These are phyloP conservation scores for Lampris megalopsis DNA, from an alignment of 2,113 vertebrate genomes.

Conservation along the genomic window DNA sequence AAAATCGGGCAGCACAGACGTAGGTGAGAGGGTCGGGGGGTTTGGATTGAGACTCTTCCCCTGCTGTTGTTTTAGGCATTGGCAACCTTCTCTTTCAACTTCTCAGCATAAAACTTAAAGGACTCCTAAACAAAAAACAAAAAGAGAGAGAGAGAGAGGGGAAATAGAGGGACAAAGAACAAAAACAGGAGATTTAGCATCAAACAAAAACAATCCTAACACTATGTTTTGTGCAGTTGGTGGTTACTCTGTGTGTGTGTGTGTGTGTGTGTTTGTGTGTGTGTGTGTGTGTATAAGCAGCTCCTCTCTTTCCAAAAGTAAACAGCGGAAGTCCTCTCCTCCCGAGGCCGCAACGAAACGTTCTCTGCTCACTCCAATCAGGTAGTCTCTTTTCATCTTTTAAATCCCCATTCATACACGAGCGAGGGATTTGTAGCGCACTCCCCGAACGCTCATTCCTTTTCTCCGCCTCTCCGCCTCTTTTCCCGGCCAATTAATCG, in stretches of 20 bases:
- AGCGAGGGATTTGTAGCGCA: constrained; percentile 72
- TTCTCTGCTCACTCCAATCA: constrained; percentile 54
- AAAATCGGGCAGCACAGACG: constrained; percentile 17
- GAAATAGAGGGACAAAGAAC: constrained; percentile 8
- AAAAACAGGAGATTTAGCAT: not conserved
- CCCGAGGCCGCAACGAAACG: constrained; percentile 56
- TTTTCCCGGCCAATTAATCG: constrained; percentile 73
- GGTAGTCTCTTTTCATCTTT: constrained; percentile 76
- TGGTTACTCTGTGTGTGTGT: not conserved
- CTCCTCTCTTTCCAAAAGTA: constrained; percentile 39
- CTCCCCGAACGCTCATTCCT: constrained; percentile 54
- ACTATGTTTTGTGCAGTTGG: no score
- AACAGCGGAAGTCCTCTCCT: constrained; percentile 46
- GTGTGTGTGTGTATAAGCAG: constrained; percentile 2
- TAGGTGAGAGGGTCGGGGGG: constrained; percentile 20
- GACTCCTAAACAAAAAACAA: constrained; percentile 80
- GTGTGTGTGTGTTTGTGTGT: constrained; percentile 5
- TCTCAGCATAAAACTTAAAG: constrained; percentile 86
- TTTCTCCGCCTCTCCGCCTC: constrained; percentile 26
- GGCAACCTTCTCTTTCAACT: constrained; percentile 73
- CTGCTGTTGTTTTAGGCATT: constrained; percentile 40
- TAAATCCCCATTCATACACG: constrained; percentile 76
- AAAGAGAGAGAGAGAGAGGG: not conserved
- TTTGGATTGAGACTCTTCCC: constrained; percentile 33
- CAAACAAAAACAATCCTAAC: not conserved